Conservation (phyloP, 2,888 invertebrate genomes). For the Pristionchus fissidentatus region DNA sequence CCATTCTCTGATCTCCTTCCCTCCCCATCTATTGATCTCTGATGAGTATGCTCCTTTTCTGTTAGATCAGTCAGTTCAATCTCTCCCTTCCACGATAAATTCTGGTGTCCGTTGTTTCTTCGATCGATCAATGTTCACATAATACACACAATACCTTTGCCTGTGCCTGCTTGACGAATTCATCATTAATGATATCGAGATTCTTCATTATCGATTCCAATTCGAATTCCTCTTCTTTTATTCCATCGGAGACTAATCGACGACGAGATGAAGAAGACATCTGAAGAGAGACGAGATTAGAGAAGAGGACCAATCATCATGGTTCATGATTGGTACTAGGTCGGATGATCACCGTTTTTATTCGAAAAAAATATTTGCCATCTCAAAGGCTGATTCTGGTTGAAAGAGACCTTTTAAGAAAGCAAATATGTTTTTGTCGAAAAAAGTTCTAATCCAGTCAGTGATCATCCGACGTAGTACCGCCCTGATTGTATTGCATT, state of each 20-base stretch:
- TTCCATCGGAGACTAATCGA: neutral
- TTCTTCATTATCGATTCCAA: conserved; percentile 15
- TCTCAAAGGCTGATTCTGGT: too few species aligned
- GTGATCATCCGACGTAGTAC: too few species aligned
- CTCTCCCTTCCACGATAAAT: conserved; percentile 19
- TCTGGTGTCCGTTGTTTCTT: neutral
- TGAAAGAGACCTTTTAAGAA: too few species aligned
- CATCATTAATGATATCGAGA: neutral
- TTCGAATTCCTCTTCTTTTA: neutral
- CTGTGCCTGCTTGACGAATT: neutral
- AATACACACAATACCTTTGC: conserved; percentile 10
- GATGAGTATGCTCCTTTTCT: neutral
- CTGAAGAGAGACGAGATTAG: too few species aligned
- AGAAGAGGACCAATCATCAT: too few species aligned
- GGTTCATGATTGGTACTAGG: too few species aligned
- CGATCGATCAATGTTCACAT: too few species aligned
- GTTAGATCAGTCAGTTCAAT: neutral
- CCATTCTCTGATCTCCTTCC: neutral
- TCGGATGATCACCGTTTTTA: too few species aligned
- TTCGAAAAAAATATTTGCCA: too few species aligned
- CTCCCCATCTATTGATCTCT: conserved; percentile 27
- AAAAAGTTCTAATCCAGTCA: too few species aligned
- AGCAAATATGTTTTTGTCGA: too few species aligned
- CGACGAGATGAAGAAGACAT: conserved; percentile 14
- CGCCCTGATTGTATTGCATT: too few species aligned